These are phyloP conservation scores for Dicrostonyx torquatus DNA, from an alignment of 2,797 vertebrate genomes.

Conservation along the genomic window DNA sequence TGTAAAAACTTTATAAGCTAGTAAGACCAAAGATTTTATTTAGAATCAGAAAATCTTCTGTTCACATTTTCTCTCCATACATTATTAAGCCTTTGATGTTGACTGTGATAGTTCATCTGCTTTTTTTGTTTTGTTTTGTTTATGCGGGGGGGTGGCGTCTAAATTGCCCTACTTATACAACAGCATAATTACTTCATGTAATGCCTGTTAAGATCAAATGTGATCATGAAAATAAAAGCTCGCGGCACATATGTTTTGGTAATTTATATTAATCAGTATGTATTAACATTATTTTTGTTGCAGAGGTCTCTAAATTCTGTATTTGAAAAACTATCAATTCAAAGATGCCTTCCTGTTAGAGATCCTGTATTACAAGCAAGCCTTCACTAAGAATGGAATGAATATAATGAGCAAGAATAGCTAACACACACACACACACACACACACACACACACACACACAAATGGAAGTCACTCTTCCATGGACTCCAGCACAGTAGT, in stretches of 20 bases:
- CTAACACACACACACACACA: no score
- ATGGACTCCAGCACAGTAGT: not conserved
- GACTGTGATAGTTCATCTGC: not conserved
- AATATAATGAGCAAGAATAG: not conserved
- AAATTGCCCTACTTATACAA: not conserved
- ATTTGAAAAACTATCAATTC: not conserved
- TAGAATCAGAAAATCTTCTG: not conserved
- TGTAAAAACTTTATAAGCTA: constrained; percentile 10
- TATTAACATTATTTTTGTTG: not conserved
- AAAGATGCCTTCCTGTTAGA: not conserved
- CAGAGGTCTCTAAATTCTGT: constrained; percentile 20
- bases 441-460: no score
- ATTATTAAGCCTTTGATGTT: not conserved
- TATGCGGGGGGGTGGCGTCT: not conserved
- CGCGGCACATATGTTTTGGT: not conserved
- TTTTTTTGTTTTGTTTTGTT: not conserved
- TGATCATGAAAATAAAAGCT: not conserved
- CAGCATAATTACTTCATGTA: not conserved
- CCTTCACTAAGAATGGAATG: not conserved
- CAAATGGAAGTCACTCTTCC: not conserved
- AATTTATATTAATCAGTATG: not conserved
- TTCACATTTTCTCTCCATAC: not conserved
- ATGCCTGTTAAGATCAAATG: not conserved
- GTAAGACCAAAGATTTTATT: not conserved
- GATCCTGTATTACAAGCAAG: not conserved